A percentile compares a stretch with the other conserved stretches of the same genome.
Evolutionary conservation across 2,888 invertebrate species (phyloP).

Genomic region (Spicauda simplicius): DNA sequence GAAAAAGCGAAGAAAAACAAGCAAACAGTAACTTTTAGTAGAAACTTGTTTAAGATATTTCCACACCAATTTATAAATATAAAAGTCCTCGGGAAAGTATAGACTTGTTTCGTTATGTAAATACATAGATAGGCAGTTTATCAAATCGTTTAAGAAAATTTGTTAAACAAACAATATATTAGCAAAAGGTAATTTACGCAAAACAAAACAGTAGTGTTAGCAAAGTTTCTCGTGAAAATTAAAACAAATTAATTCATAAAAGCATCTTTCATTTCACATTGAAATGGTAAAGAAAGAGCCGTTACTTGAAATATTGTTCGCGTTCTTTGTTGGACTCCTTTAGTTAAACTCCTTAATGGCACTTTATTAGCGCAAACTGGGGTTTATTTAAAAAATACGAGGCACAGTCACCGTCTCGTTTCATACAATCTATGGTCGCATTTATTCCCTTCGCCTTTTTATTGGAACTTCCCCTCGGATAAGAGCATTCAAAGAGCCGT

Average conservation of each 20-base stretch:
- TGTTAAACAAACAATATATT: no score
- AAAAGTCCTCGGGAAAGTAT: neutral
- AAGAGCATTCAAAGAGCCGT: constrained; percentile 55
- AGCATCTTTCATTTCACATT: constrained; percentile 12
- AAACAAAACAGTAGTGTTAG: neutral
- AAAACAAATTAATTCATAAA: neutral
- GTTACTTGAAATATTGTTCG: constrained; percentile 33
- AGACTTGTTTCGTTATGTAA: neutral
- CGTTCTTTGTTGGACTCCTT: constrained; percentile 31
- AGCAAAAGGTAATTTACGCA: no score
- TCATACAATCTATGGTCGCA: constrained; percentile 50
- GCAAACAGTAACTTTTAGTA: no score
- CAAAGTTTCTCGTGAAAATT: neutral
- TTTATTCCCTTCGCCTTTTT: constrained; percentile 56
- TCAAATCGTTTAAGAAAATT: no score
- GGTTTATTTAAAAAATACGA: constrained; percentile 56
- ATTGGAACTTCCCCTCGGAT: constrained; percentile 59
- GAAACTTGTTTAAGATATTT: no score
- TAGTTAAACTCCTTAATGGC: constrained; percentile 37
- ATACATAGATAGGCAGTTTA: no score
- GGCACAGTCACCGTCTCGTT: constrained; percentile 36
- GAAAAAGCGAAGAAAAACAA: no score
- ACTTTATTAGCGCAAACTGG: constrained; percentile 34
- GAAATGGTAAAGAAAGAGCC: constrained; percentile 21
- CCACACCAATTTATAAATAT: neutral